Evolutionary conservation across 2,888 invertebrate species (phyloP).

Genomic region (Euzetes globulus): DNA sequence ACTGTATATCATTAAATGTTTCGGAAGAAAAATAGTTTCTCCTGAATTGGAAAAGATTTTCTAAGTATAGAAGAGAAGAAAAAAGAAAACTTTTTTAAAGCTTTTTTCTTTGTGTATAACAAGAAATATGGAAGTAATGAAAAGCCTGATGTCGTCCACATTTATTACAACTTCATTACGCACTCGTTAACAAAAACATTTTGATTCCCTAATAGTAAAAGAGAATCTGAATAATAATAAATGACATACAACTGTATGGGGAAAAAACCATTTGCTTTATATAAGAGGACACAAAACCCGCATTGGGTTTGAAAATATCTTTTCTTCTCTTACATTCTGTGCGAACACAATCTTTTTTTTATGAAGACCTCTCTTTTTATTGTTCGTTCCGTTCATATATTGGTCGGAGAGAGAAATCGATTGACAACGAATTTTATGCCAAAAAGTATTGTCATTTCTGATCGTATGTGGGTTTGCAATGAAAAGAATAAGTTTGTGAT

Average conservation of each 20-base stretch:
- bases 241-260: background rate
- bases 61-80: background rate
- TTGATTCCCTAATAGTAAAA: background rate
- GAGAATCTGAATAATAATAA: background rate
- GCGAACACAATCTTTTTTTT: background rate
- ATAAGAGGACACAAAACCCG: background rate
- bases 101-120: background rate
- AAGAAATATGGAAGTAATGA: background rate
- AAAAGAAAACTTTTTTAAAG: background rate
- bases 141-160: background rate
- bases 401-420: background rate
- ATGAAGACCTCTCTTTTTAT: constrained; percentile 1
- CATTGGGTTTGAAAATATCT: background rate
- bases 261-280: constrained; percentile 4
- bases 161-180: constrained; percentile 22
- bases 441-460: background rate
- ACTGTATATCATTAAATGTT: background rate
- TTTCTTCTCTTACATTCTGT: background rate
- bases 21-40: background rate
- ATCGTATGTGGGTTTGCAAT: no score
- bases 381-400: background rate
- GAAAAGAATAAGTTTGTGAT: no score
- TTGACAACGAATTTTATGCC: background rate
- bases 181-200: background rate
- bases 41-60: background rate